Conservation (phyloP, 2,797 vertebrate species). For the Catamblyrhynchus diadema region DNA sequence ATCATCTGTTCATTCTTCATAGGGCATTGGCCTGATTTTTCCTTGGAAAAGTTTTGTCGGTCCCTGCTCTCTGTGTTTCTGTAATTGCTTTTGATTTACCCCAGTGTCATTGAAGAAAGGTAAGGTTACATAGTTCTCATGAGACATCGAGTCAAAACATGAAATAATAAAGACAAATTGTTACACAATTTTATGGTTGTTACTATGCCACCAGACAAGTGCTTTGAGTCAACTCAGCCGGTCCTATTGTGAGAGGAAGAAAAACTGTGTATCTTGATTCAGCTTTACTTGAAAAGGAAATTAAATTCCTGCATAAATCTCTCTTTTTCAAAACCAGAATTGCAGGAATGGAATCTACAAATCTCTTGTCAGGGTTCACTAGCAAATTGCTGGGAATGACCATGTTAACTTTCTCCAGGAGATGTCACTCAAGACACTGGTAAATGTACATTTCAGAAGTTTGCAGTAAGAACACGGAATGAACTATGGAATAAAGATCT, state of each 20-base stretch:
- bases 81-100: background rate
- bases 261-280: background rate
- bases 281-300: background rate
- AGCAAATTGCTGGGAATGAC: background rate
- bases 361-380: background rate
- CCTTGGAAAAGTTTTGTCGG: background rate
- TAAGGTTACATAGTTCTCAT: background rate
- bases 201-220: background rate
- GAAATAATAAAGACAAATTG: slow-evolving; percentile 1
- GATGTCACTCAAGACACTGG: slow-evolving; percentile 45
- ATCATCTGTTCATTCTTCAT: background rate
- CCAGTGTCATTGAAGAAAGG: background rate
- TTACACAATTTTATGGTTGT: background rate
- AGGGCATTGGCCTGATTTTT: background rate
- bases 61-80: background rate
- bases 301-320: background rate
- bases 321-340: background rate
- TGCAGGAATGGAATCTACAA: background rate
- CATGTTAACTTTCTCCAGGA: slow-evolving; percentile 46
- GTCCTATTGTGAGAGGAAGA: background rate
- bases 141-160: background rate
- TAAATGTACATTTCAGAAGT: slow-evolving; percentile 5
- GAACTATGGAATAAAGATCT: background rate
- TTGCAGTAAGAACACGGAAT: background rate
- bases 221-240: background rate